Evolutionary conservation across 2,888 invertebrate genomes (phyloP), one percentile per base, ranked within the genome.

Genomic region (Hanleya hanleyi): DNA sequence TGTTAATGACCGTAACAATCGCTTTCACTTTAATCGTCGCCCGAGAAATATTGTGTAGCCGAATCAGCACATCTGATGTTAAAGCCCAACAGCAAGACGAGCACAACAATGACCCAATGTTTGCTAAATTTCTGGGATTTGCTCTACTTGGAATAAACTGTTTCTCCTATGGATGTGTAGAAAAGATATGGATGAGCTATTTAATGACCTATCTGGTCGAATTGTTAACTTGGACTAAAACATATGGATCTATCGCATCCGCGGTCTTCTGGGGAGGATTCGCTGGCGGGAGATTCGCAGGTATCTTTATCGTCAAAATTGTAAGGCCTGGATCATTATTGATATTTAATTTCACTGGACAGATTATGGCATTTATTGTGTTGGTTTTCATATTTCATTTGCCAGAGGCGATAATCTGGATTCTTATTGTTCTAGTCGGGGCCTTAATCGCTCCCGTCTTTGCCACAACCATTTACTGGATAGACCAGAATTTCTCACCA

Each of bases 381-480:
- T 36, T 78, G n/a, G 26, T 65, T 1, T 69, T 29, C 22, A 29
- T 78, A 22, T 73, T 71, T 35, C 18, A 77, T 35, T 66, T 37
- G 22, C 37, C 69, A 5, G 62, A 57, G 7, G 51, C 66, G 3
- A 49, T 77, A 7, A 73, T 79, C 5, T 83, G 81, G 81, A 41
- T 77, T 6, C 76, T 74, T 47, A 75, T 79, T 22, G 74, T 72
- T 4, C 47, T 73, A 4, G 72, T 74, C 6, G 83, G 81, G 6
- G 77, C 79, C 51, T 75, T 78, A 0, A 78, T 81, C 71, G 81
- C 81, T 0, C 70, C 81, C 1, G 70, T 81, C 36, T 81, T 81
- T 50, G 81, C 83, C 2, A 76, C 77, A 51, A 73, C 78, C 15
- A 78, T 81, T 47, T 78, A 78, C 0, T 83, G 81, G 83, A 79